These are phyloP conservation scores for Prolemur simus DNA, from an alignment of 2,113 vertebrate species.

Conservation along the genomic window DNA sequence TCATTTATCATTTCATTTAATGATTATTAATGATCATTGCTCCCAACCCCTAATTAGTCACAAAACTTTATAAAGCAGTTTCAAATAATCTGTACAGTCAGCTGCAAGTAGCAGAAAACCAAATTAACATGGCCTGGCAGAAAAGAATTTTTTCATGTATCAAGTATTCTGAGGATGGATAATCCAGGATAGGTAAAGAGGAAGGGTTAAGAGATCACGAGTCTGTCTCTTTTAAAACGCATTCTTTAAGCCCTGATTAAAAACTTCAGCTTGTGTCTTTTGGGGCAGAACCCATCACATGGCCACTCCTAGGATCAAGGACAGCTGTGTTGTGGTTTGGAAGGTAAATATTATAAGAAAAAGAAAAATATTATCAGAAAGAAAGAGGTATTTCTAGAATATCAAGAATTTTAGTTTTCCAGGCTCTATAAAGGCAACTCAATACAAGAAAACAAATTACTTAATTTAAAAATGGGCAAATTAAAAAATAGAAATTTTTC, in stretches of 20 bases:
- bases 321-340: neutral
- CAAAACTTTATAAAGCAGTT: constrained; percentile 12
- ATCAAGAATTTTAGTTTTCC: neutral
- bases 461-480: neutral
- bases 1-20: constrained; percentile 10
- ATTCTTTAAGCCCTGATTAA: neutral
- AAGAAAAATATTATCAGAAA: neutral
- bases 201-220: neutral
- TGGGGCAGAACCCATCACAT: neutral
- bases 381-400: neutral
- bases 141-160: neutral
- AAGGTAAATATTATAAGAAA: neutral
- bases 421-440: neutral
- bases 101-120: neutral
- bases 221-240: neutral
- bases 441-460: neutral
- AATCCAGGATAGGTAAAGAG: neutral
- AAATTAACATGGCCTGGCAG: neutral
- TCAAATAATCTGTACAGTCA: neutral
- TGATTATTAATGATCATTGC: neutral
- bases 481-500: neutral
- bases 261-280: neutral
- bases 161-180: neutral
- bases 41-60: neutral
- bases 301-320: neutral